Evolutionary conservation across 92 coral and sea anemone genomes (phyloP), one percentile per base, ranked within the genome.

Genomic region (Phenganax stokvisi): DNA sequence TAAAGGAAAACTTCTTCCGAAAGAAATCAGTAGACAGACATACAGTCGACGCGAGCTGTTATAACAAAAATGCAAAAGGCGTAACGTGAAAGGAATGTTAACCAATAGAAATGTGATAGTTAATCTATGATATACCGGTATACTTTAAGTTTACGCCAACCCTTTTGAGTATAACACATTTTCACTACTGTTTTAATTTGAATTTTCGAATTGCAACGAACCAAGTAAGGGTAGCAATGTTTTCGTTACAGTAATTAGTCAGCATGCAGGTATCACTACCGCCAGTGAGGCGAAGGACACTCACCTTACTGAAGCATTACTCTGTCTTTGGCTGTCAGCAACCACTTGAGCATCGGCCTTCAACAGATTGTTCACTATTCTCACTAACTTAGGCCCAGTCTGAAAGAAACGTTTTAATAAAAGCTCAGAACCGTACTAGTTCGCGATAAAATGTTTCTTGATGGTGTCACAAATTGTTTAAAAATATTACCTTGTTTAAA

Each of bases 311-410:
- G 97, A 81, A 8, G 91, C 85, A 59, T 85, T 60, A 51, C 65
- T 72, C 37, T 80, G n/a, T 60, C 65, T 82, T 58, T 90, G 93
- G 52, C 89, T 87, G 25, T 85, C 86, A 52, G 83, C 79, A 25
- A 93, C 83, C 4, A 72, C 87, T 30, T 82, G 64, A 56, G 55
- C 80, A 73, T 88, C 80, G 84, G 87, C 85, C 15, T 76, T 81
- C 91, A 93, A 83, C 28, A 93, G 85, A 57, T 81, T 89, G 71
- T 86, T 85, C 47, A 93, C 68, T 12, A 86, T 81, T n/a, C 74
- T 86, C 56, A 93, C 86, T 51, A 93, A 87, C 9, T 81, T 87
- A 12, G 75, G 85, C 27, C 90, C 93, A 83, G 93, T 89, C 97
- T 93, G 71, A 17, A 64, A 12, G 27, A 30, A 51, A 89, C 15